Percentiles rank a stretch among this genome's conserved stretches.
These are phyloP conservation scores for Dendrophyllia cribrosa DNA, from an alignment of 64 coral and sea anemone genomes.

Conservation along the genomic window DNA sequence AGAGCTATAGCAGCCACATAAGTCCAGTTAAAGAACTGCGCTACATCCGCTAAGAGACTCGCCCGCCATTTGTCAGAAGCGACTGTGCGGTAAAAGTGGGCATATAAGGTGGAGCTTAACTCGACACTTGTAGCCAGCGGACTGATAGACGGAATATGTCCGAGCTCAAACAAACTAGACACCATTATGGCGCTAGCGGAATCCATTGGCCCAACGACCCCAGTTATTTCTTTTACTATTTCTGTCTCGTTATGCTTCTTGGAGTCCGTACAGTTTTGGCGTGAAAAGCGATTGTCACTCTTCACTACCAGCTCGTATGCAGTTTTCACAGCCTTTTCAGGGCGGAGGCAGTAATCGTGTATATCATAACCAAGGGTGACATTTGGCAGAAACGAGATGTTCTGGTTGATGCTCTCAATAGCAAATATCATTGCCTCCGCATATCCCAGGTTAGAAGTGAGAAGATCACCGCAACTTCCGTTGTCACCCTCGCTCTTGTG, in stretches of 20 bases:
- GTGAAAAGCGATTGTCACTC: background rate
- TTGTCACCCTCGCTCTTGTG: background rate
- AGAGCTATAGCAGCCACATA: constrained; percentile 21
- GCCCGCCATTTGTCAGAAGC: constrained; percentile 52
- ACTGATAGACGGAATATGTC: constrained; percentile 37
- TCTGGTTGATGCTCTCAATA: constrained; percentile 48
- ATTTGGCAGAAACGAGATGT: constrained; percentile 29
- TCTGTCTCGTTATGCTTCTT: background rate
- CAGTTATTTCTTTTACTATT: constrained; percentile 7
- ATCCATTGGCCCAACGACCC: constrained; percentile 44
- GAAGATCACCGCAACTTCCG: background rate
- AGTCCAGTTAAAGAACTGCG: constrained; percentile 54
- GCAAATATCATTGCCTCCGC: constrained; percentile 64
- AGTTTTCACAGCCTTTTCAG: constrained; percentile 28
- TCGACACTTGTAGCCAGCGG: constrained; percentile 54
- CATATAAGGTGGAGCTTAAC: constrained; percentile 32
- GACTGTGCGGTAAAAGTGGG: constrained; percentile 59
- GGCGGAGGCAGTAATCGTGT: constrained; percentile 56
- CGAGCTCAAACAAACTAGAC: constrained; percentile 44
- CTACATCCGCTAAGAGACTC: constrained; percentile 45
- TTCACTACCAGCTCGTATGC: constrained; percentile 45
- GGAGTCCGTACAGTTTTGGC: background rate
- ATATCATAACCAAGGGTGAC: constrained; percentile 68
- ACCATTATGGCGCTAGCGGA: constrained; percentile 41
- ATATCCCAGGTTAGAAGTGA: background rate